Base-by-base conservation (phyloP, 2,888 invertebrate genomes). In the Molorchus minor region DNA sequence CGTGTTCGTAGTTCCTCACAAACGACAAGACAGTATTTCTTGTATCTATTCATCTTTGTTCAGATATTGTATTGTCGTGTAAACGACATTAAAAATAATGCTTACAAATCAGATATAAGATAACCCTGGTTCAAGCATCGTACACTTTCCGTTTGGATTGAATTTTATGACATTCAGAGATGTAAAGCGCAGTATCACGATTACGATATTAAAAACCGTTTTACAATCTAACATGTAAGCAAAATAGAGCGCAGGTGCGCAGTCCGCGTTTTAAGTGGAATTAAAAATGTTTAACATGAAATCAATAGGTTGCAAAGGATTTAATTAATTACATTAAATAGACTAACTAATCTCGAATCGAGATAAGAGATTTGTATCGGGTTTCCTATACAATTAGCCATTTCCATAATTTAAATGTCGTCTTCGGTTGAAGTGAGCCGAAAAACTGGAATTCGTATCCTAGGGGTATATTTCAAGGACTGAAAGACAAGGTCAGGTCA, bases 401-500 rank as follows among this genome's bases (percentile, higher is more conserved):
- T 61, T 61, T 56, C 60, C 60, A 61, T 61, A 56, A 61, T 61
- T 61, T 52, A 56, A 61, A 56, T 47, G 47, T 45, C 45, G 55
- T 25, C 29, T 40, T 36, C 45, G 15, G 3, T 40, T 40, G 25
- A 52, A 15, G 17, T n/a, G 52, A 10, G 13, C 40, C 29, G 15
- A 13, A 25, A 38, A 49, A 49, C 38, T 36, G 25, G 38, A 38
- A 38, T 49, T 38, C 25, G n/a, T 49, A 38, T 49, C 49, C 38
- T 20, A 16, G 5, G 10, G 12, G 19, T 13, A 21, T 12, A 2
- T 33, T 46, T 46, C 33, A 19, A 5, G n/a, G 20, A 10, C 12
- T 16, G 16, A 30, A 2, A n/a, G 25, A 30, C 36, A 21, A 10
- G 21, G 47, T 36, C 47, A 49, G 47, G 16, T 38, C 20, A 36